phyloP scores from a whole-genome alignment of 2,113 vertebrate genomes.

The Anser brachyrhynchus region DNA sequence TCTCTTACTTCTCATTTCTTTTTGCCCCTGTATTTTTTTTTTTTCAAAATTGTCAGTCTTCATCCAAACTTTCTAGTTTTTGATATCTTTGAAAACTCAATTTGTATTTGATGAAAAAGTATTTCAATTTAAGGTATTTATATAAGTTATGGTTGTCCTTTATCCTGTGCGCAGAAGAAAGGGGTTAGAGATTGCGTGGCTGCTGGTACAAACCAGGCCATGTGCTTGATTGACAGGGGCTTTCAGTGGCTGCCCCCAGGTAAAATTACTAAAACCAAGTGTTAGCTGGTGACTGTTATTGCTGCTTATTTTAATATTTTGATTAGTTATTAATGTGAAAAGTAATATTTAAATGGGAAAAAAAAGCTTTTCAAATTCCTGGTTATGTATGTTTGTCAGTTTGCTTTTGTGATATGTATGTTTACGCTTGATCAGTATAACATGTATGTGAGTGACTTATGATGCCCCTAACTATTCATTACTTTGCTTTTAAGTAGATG shows the following conservation, averaged over 20 bases:
- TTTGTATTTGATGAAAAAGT: not conserved
- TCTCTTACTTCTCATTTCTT: not conserved
- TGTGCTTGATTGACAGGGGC: not conserved
- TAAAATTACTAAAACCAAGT: not conserved
- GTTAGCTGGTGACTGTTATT: not conserved
- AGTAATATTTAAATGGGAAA: not conserved
- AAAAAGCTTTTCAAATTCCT: not conserved
- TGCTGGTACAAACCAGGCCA: not conserved
- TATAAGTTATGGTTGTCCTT: not conserved
- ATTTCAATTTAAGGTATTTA: not conserved
- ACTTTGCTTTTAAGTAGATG: not conserved
- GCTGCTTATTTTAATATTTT: not conserved
- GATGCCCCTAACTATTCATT: not conserved
- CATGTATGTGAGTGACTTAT: not conserved
- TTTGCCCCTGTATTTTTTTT: not conserved
- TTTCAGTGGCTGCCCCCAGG: not conserved
- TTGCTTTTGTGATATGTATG: not conserved
- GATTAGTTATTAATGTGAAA: not conserved
- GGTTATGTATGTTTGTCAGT: not conserved
- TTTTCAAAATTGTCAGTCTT: not conserved
- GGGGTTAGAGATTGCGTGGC: not conserved
- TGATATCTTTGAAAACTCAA: not conserved
- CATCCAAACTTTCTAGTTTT: not conserved
- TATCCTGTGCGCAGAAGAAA: not conserved
- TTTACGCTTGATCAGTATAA: not conserved